Conservation (phyloP, 2,797 vertebrate species). For the Chrosomus eos region DNA sequence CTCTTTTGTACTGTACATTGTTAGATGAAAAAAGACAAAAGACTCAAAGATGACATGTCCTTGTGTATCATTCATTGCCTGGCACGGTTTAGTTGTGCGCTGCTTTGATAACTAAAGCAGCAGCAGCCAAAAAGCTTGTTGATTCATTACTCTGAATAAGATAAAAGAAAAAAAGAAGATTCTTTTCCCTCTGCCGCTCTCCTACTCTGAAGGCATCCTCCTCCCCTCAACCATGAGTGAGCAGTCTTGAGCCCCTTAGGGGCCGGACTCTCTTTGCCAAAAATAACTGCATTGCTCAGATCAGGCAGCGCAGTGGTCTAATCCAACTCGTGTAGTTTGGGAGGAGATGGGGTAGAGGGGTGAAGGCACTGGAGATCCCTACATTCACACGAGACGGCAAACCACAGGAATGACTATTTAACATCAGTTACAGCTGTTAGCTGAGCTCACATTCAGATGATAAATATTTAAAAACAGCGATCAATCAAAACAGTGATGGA, state of each 20-base stretch:
- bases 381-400: not conserved
- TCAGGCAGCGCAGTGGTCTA: slow-evolving; percentile 52
- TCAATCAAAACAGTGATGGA: slow-evolving; percentile 29
- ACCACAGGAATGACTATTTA: slow-evolving; percentile 27
- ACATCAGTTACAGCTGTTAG: slow-evolving; percentile 35
- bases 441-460: slow-evolving; percentile 9
- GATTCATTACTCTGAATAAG: slow-evolving; percentile 58
- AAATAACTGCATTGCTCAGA: slow-evolving; percentile 59
- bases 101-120: slow-evolving; percentile 48
- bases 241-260: slow-evolving; percentile 40
- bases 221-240: slow-evolving; percentile 50
- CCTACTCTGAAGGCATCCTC: slow-evolving; percentile 29
- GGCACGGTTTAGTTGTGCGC: not conserved
- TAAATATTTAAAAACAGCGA: slow-evolving; percentile 6
- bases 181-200: slow-evolving; percentile 10
- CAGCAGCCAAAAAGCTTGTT: slow-evolving; percentile 52
- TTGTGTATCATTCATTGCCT: slow-evolving; percentile 37
- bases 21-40: slow-evolving; percentile 36
- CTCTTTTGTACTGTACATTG: slow-evolving; percentile 2
- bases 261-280: slow-evolving; percentile 52
- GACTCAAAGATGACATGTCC: slow-evolving; percentile 15
- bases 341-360: slow-evolving; percentile 24
- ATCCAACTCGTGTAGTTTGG: slow-evolving; percentile 52
- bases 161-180: slow-evolving; percentile 46
- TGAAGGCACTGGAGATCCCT: slow-evolving; percentile 7